Evolutionary conservation across 2,113 vertebrate species (phyloP).

Genomic region (Ophiodon elongatus): DNA sequence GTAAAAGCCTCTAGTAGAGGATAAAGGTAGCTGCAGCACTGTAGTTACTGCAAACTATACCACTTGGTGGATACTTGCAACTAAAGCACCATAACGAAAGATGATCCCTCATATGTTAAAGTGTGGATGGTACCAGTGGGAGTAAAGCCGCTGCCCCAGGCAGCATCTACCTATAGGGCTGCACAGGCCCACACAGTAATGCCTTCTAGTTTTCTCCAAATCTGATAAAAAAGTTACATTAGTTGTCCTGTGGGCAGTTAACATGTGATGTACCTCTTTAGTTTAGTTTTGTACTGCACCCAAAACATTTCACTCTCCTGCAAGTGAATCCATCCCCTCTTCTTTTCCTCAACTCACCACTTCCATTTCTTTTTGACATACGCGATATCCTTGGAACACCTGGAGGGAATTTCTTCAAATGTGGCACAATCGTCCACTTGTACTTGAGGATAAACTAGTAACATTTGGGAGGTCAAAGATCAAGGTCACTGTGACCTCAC

Average conservation of each 20-base stretch:
- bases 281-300: neutral
- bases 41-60: slow-evolving; percentile 36
- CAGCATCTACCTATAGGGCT: neutral
- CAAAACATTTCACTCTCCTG: neutral
- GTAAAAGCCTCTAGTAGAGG: slow-evolving; percentile 56
- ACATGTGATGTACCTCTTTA: neutral
- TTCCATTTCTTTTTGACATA: neutral
- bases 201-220: neutral
- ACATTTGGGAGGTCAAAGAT: neutral
- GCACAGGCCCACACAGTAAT: neutral
- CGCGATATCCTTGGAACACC: neutral
- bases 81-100: slow-evolving; percentile 26
- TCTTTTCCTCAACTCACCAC: neutral
- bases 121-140: slow-evolving; percentile 9
- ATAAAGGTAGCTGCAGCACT: slow-evolving; percentile 35
- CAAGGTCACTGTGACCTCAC: neutral
- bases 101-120: slow-evolving; percentile 30
- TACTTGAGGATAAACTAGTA: neutral
- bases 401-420: neutral
- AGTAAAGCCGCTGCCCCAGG: neutral
- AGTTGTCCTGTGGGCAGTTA: neutral
- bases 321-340: neutral
- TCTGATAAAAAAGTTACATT: too few species aligned
- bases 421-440: neutral
- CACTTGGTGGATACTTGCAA: slow-evolving; percentile 48